These are phyloP conservation scores for Pogonus chalceus DNA, from an alignment of 1,140 invertebrate species.

Conservation along the genomic window DNA sequence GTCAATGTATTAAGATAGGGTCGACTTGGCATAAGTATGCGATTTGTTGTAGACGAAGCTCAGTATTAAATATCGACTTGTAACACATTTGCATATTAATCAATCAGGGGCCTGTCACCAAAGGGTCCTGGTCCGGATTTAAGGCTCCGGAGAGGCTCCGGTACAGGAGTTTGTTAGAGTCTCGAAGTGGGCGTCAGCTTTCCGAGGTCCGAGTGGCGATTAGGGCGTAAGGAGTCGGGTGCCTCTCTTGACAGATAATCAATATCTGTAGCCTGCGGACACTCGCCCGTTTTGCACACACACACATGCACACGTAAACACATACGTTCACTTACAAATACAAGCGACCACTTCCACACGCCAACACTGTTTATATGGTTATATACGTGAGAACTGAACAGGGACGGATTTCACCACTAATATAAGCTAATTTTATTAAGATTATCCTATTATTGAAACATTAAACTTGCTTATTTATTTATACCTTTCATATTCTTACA, in stretches of 20 bases:
- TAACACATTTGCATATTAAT: not conserved
- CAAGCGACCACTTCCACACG: not conserved
- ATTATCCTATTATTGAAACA: too few relatives aligned
- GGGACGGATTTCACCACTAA: too few relatives aligned
- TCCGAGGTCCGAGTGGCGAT: conserved; percentile 1
- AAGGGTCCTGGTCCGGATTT: not conserved
- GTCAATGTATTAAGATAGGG: not conserved
- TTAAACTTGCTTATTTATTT: too few relatives aligned
- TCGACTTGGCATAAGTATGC: too few relatives aligned
- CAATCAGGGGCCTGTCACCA: conserved; percentile 1
- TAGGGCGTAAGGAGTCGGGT: conserved; percentile 5
- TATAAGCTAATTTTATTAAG: too few relatives aligned
- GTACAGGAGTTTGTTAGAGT: not conserved
- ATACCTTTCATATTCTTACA: too few relatives aligned
- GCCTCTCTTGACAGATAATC: not conserved
- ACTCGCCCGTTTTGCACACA: not conserved
- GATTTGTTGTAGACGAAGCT: too few relatives aligned
- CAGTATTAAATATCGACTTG: not conserved
- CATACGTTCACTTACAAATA: not conserved
- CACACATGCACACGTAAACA: not conserved
- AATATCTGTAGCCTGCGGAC: conserved; percentile 6
- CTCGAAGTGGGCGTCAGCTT: not conserved
- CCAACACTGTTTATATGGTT: too few relatives aligned
- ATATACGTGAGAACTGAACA: too few relatives aligned
- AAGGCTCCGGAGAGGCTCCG: not conserved